phyloP scores from a whole-genome alignment of 2,888 invertebrate genomes.

The Drosophila paramelanica region DNA sequence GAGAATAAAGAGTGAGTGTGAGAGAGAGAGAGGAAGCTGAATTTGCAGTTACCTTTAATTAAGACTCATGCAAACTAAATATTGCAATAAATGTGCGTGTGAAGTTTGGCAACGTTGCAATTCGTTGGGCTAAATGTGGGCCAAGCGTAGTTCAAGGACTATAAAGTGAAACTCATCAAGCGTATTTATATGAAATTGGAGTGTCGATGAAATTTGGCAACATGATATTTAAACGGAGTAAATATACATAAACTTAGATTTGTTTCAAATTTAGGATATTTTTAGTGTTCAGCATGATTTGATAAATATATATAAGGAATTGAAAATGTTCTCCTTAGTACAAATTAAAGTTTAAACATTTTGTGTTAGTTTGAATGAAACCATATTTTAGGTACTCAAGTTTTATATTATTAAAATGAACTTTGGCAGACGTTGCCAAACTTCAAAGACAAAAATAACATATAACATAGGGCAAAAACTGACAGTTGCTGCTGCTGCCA shows the following conservation, averaged over 20 bases:
- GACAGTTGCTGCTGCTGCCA: constrained; percentile 25
- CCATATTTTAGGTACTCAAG: too few species aligned
- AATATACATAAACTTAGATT: neutral
- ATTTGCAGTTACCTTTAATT: constrained; percentile 13
- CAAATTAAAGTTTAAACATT: too few species aligned
- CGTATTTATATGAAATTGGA: neutral
- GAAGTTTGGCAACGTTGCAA: constrained; percentile 1
- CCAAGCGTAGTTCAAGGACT: too few species aligned
- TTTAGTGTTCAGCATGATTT: too few species aligned
- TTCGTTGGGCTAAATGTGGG: neutral
- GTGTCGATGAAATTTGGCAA: neutral
- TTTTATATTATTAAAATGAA: constrained; percentile 3
- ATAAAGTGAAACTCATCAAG: neutral
- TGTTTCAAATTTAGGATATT: too few species aligned
- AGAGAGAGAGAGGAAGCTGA: constrained; percentile 2
- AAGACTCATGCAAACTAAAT: neutral
- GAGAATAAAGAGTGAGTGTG: neutral
- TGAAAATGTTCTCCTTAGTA: too few species aligned
- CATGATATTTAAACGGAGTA: neutral
- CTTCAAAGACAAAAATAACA: constrained; percentile 33
- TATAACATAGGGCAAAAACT: neutral
- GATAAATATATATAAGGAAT: too few species aligned
- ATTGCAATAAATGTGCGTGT: neutral
- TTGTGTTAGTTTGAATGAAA: too few species aligned
- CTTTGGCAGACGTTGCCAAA: constrained; percentile 18